Conservation (phyloP, 2,797 vertebrate species). For the Balearica regulorum region DNA sequence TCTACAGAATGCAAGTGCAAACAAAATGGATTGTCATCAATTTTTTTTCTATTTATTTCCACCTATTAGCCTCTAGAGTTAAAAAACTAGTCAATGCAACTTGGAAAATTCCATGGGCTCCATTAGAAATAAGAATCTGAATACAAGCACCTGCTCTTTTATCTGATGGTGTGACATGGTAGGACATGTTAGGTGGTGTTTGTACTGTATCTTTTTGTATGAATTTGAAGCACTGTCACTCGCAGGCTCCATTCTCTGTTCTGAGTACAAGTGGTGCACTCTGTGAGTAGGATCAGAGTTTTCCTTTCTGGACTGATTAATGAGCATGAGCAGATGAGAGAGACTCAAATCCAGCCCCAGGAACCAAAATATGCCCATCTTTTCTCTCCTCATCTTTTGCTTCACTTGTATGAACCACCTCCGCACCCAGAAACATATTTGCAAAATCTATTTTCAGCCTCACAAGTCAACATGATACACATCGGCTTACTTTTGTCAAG, state of each 20-base stretch:
- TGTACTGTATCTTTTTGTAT: neutral
- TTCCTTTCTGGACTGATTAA: conserved; percentile 25
- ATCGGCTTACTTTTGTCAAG: conserved; percentile 23
- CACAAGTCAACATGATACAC: conserved; percentile 36
- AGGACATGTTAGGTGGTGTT: neutral
- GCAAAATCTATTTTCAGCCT: conserved; percentile 60
- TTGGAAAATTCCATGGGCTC: neutral
- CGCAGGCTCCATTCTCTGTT: neutral
- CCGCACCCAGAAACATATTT: conserved; percentile 57
- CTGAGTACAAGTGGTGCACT: neutral
- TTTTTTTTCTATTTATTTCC: neutral
- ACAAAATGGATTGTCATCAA: neutral
- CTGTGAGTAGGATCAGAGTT: neutral
- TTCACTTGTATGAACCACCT: conserved; percentile 44
- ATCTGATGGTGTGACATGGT: neutral
- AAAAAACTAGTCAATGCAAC: neutral
- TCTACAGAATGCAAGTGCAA: neutral
- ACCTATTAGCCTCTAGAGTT: neutral
- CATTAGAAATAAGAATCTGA: neutral
- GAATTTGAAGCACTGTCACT: neutral
- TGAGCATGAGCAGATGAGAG: conserved; percentile 34
- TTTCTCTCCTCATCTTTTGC: neutral
- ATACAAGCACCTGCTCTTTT: neutral
- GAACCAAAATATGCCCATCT: conserved; percentile 41
- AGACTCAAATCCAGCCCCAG: neutral